Evolutionary conservation across 2,797 vertebrate genomes (phyloP).

Genomic region (Crenichthys baileyi): DNA sequence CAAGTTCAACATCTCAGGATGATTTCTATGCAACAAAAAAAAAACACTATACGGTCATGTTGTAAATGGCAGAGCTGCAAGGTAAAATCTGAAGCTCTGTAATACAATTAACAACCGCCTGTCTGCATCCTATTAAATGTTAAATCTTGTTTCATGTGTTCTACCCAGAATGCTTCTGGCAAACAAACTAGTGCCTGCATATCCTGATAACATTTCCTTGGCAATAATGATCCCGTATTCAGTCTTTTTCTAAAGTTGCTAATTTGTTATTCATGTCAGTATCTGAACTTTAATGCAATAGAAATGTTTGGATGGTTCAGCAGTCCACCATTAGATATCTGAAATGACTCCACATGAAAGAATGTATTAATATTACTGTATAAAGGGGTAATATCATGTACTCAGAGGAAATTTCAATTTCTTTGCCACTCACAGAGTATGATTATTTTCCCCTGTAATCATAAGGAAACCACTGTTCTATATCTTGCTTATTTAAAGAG

Average conservation of each 20-base stretch:
- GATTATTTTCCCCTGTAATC: background rate
- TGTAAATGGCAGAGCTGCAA: background rate
- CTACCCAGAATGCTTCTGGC: background rate
- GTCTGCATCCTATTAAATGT: background rate
- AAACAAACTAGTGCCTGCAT: background rate
- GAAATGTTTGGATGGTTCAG: background rate
- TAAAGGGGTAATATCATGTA: background rate
- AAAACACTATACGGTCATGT: background rate
- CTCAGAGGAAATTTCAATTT: background rate
- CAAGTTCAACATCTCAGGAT: too few relatives aligned
- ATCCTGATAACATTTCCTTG: background rate
- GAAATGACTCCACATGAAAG: background rate
- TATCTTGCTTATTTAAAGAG: background rate
- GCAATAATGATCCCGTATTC: background rate
- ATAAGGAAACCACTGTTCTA: background rate
- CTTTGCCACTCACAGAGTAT: background rate
- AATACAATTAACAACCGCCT: background rate
- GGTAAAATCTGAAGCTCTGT: background rate
- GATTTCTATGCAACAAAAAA: background rate
- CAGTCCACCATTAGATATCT: background rate
- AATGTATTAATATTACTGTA: background rate
- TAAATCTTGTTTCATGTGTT: background rate
- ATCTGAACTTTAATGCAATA: background rate
- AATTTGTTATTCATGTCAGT: background rate
- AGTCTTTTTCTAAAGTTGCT: background rate